Evolutionary conservation across 2,113 vertebrate species (phyloP).

Genomic region (Notothenia coriiceps): DNA sequence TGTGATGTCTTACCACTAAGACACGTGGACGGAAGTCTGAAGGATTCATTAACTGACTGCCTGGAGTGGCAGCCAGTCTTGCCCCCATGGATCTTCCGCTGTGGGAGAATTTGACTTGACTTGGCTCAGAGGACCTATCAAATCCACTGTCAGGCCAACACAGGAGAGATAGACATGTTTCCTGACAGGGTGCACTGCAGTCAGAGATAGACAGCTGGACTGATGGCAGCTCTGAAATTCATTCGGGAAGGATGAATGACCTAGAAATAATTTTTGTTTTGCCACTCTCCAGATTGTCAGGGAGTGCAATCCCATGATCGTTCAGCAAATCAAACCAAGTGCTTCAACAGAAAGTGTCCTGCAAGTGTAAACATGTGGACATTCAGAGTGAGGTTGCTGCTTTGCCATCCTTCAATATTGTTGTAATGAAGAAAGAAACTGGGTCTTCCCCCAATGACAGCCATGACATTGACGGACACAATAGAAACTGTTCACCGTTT

Average conservation of each 20-base stretch:
- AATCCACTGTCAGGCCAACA: conserved; percentile 60
- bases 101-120: conserved; percentile 50
- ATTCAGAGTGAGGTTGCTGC: neutral
- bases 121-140: conserved; percentile 61
- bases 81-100: conserved; percentile 38
- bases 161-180: conserved; percentile 40
- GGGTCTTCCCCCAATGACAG: conserved; percentile 2
- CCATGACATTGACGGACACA: neutral
- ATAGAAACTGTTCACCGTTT: neutral
- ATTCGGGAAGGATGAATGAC: conserved; percentile 21
- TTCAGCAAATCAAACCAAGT: neutral
- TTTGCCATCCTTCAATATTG: neutral
- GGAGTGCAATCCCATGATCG: neutral
- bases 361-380: conserved; percentile 10
- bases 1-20: conserved; percentile 21
- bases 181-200: conserved; percentile 27
- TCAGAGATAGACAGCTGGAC: conserved; percentile 6
- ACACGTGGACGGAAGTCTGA: conserved; percentile 22
- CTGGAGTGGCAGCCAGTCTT: conserved; percentile 49
- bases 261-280: conserved; percentile 26
- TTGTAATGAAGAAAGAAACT: neutral
- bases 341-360: neutral
- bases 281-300: neutral
- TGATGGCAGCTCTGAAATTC: conserved; percentile 21
- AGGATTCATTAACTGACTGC: conserved; percentile 41